Evolutionary conservation across 1,140 invertebrate genomes (phyloP), one percentile per base, ranked within the genome.

Genomic region (Marisa cornuarietis): DNA sequence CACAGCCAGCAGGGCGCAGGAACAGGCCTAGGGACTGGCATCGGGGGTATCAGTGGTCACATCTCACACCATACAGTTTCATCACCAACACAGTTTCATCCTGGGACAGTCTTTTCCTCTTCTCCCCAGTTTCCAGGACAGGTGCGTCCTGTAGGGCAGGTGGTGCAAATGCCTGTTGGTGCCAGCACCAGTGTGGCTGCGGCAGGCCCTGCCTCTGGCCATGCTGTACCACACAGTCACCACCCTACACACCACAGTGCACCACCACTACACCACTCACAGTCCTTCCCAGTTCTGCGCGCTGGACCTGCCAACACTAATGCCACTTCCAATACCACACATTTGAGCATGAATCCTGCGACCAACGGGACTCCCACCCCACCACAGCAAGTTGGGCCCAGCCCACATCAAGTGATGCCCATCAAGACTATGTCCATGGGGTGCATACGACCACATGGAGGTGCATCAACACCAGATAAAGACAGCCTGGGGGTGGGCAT

Each of bases 341-440:
- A 63, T 54, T 7, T 66, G 42, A 63, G 18, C 24, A 18, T 66
- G 26, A 61, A 61, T 49, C 62, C 58, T 0, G 65, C 65, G 42
- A 51, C 63, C 49, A 77, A 77, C 49, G 63, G 54, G 9, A 24
- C 22, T 54, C 54, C 73, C 73, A 62, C 54, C 7, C 65, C 65
- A 31, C 65, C 65, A 11, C 65, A 68, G 26, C 63, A 63, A 13
- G 61, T 63, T 10, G 26, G 31, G 42, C 76, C 63, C 14, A 13
- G 42, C 18, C 63, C 65, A 65, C 76, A 77, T 49, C 65, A 42
- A 7, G 52, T 68, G 65, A 69, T 77, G 76, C 14, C 65, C 4
- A 51, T 77, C 31, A 77, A 77, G 65, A 77, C 65, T 63, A n/a
- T 77, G 76, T 77, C 76, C 0, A 69, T 77, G 49, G 76, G 76